Evolutionary conservation across 2,113 vertebrate species (phyloP).

Genomic region (Paratilapia polleni): DNA sequence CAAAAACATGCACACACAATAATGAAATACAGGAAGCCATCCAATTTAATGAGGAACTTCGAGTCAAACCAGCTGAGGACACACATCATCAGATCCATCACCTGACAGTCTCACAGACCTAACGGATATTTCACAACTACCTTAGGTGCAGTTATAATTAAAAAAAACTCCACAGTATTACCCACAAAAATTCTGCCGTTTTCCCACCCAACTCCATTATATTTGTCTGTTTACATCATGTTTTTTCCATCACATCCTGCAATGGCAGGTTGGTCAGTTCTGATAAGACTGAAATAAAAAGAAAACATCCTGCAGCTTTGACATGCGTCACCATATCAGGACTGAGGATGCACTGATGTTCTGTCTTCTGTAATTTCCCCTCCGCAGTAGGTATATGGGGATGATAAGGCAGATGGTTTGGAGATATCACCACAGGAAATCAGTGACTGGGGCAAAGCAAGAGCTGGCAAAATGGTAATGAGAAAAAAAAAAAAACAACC

Average conservation of each 20-base stretch:
- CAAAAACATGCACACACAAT: slow-evolving; percentile 12
- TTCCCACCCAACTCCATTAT: background rate
- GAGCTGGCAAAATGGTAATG: slow-evolving; percentile 62
- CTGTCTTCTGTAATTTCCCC: slow-evolving; percentile 35
- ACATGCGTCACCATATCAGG: slow-evolving; percentile 5
- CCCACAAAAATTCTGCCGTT: background rate
- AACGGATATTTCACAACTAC: background rate
- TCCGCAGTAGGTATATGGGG: slow-evolving; percentile 2
- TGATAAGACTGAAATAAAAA: slow-evolving; percentile 19
- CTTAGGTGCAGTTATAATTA: background rate
- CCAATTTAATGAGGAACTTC: slow-evolving; percentile 13
- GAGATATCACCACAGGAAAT: slow-evolving; percentile 58
- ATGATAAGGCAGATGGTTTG: slow-evolving; percentile 35
- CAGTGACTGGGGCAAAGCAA: slow-evolving; percentile 32
- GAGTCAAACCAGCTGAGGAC: background rate
- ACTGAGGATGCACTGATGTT: slow-evolving; percentile 9
- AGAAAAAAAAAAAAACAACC: too few relatives aligned
- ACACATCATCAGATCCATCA: background rate
- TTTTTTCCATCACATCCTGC: slow-evolving; percentile 36
- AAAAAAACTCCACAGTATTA: background rate
- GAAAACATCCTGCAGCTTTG: slow-evolving; percentile 31
- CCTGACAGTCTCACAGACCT: background rate
- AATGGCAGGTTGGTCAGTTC: background rate
- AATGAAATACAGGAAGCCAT: slow-evolving; percentile 38
- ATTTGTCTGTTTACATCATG: slow-evolving; percentile 4